Evolutionary conservation across 2,888 invertebrate species (phyloP).

Genomic region (Drosophila formosana): DNA sequence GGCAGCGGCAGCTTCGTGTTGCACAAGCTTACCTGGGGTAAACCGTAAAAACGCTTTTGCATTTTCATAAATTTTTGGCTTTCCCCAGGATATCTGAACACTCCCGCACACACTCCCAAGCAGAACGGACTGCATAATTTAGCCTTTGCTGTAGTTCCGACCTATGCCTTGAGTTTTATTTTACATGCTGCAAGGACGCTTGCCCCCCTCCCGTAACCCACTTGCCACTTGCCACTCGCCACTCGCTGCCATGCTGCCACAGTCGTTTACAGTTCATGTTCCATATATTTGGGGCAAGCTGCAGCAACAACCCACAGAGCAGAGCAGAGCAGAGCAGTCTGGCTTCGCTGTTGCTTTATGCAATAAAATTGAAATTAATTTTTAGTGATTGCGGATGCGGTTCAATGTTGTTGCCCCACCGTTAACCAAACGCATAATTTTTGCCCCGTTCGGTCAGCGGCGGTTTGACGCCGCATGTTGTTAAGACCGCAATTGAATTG

Average conservation of each 20-base stretch:
- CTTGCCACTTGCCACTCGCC: neutral
- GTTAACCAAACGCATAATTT: conserved; percentile 59
- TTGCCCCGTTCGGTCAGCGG: conserved; percentile 49
- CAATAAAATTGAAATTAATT: conserved; percentile 81
- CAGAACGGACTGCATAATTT: conserved; percentile 58
- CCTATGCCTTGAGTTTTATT: conserved; percentile 53
- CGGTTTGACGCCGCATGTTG: conserved; percentile 68
- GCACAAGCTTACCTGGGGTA: conserved; percentile 76
- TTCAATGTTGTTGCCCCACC: conserved; percentile 44
- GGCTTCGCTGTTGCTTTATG: conserved; percentile 36
- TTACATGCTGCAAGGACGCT: conserved; percentile 30
- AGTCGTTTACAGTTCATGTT: conserved; percentile 46
- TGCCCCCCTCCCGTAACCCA: neutral
- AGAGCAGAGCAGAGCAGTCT: neutral
- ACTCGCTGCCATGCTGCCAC: conserved; percentile 28
- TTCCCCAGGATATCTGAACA: conserved; percentile 30
- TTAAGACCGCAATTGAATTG: conserved; percentile 68
- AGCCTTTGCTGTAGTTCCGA: conserved; percentile 36
- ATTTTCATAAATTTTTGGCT: conserved; percentile 77
- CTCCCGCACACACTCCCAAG: conserved; percentile 2
- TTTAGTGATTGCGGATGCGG: conserved; percentile 81
- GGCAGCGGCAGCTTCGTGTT: conserved; percentile 45
- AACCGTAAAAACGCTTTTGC: conserved; percentile 80
- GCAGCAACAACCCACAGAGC: neutral
- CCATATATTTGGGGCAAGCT: conserved; percentile 40